Percentiles rank a stretch among this genome's conserved stretches.
These are phyloP conservation scores for Lepus americanus DNA, from an alignment of 2,113 vertebrate species.

Conservation along the genomic window DNA sequence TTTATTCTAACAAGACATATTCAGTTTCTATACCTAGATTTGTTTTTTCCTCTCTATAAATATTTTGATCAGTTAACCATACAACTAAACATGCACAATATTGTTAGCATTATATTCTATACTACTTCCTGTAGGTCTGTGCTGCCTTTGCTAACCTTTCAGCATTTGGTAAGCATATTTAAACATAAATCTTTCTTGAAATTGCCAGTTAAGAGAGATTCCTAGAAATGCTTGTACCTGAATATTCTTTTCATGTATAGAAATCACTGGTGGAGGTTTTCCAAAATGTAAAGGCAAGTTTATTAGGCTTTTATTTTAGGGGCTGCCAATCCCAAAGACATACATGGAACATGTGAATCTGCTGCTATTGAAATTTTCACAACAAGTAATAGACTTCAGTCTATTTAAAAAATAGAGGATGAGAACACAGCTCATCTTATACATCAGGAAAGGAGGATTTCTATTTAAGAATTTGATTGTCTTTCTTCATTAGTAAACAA, in stretches of 20 bases:
- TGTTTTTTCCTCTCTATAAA: background rate
- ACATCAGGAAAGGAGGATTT: background rate
- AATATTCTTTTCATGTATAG: background rate
- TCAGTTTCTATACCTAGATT: background rate
- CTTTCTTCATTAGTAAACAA: background rate
- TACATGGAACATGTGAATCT: background rate
- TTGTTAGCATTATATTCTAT: background rate
- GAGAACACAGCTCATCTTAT: background rate
- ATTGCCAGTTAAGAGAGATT: background rate
- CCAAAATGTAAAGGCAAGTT: background rate
- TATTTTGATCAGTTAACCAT: background rate
- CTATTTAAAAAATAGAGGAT: background rate
- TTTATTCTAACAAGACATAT: background rate
- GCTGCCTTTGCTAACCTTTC: background rate
- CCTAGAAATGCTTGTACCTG: background rate
- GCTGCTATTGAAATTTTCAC: background rate
- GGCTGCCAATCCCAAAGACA: background rate
- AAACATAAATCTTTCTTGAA: background rate
- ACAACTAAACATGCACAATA: background rate
- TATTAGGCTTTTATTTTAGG: background rate
- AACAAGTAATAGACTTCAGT: background rate
- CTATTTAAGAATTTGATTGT: slow-evolving; percentile 16
- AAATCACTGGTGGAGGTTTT: background rate
- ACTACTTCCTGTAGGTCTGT: background rate
- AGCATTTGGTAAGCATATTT: background rate